Evolutionary conservation across 2,113 vertebrate species (phyloP), one percentile per base, ranked within the genome.

Genomic region (Alectura lathami): DNA sequence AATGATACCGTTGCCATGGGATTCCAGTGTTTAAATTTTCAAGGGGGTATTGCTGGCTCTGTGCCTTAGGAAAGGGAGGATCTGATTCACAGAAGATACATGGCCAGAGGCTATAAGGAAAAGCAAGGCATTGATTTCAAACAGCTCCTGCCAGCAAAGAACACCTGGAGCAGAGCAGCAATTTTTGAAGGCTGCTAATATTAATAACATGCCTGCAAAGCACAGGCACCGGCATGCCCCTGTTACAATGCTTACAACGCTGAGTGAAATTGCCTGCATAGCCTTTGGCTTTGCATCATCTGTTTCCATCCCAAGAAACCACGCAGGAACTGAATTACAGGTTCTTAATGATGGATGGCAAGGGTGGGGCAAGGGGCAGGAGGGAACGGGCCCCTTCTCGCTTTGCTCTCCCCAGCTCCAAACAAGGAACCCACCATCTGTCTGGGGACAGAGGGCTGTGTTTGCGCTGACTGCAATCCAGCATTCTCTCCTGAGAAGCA

Each of bases 1-100:
- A 72, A 75, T 7, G 6, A 66, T 84, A 43, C 13, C 5, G 13
- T 30, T 16, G 6, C 56, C 0, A 0, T 29, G 4, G 18, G 13
- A 13, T 74, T 51, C 59, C 17, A 32, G 26, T 6, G 30, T 21
- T 6, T 30, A 22, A 42, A 17, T 29, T 92, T 78, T 53, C 56
- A 36, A 59, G 29, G 66, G 36, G 34, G 22, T 64, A 53, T 74
- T 51, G 60, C 60, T 83, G 50, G 17, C 36, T 70, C 32, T 26
- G 40, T 75, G 54, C 21, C 38, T 77, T 16, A 26, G 18, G 30
- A 14, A 54, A 51, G 20, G 36, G 47, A 75, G 29, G 56, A 48
- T 64, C 34, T 30, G 11, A 15, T 48, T 43, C 23, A 17, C 47
- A 34, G 83, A 53, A 77, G 70, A 34, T 13, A 42, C 1, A 0